Evolutionary conservation across 2,888 invertebrate species (phyloP), one percentile per base, ranked within the genome.

Genomic region (Dione juno): DNA sequence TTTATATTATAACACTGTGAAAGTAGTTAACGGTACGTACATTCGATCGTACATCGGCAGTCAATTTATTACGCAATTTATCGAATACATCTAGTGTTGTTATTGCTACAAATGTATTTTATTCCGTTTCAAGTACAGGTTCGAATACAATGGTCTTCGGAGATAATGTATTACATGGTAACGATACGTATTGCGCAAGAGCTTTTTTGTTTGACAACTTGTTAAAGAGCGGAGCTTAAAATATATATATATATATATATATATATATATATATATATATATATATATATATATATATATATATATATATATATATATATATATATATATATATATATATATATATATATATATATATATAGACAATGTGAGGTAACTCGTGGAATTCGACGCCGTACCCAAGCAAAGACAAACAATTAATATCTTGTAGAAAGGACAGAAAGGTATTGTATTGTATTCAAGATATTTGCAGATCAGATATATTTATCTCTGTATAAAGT

Each of bases 61-160:
- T 83, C 86, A 88, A 88, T 90, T 90, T 90, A 89, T 91, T 88
- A 88, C 80, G 81, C 81, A 79, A 81, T 88, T 88, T 88, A 87
- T 81, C 70, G 75, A 78, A 78, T 81, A 81, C 83, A 88, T 89
- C 88, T 82, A 80, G 72, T 64, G 43, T 70, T 21, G 67, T 59
- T 69, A 70, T 69, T 59, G 65, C 81, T 84, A 83, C 82, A 81
- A 85, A 82, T 80, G 78, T 82, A 78, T 77, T 70, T 67, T 69
- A 59, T 74, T 74, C 74, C 74, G 73, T 76, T 74, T 74, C 75
- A 65, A 69, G 73, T 72, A 70, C 74, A 67, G 66, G 71, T 73
- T 72, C 71, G 72, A 69, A 54, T 59, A 59, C 43, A 59, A 43
- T 43, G 43, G 59, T 41, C 14, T 21, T 43, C 14, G 59, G 43